Evolutionary conservation across 2,888 invertebrate species (phyloP).

Genomic region (Leptopilina drosophilae): DNA sequence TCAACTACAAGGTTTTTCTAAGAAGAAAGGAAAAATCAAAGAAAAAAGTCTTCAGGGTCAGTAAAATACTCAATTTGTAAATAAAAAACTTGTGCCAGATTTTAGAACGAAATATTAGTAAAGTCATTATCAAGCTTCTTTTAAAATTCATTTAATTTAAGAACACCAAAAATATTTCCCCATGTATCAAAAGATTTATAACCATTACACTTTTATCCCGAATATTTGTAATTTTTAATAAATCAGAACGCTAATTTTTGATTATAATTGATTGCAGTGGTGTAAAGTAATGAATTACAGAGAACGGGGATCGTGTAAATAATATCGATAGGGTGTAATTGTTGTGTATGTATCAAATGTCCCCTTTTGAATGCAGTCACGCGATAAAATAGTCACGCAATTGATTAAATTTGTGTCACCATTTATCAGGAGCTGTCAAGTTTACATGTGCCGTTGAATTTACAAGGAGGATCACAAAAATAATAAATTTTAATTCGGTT

Average conservation of each 20-base stretch:
- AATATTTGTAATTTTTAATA: no score
- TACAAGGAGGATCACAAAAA: background rate
- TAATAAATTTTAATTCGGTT: slow-evolving; percentile 10
- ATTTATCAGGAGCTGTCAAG: slow-evolving; percentile 5
- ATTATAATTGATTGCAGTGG: background rate
- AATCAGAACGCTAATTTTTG: background rate
- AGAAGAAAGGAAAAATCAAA: no score
- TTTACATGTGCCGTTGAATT: background rate
- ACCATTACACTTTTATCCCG: no score
- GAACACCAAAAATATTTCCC: no score
- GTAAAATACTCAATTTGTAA: no score
- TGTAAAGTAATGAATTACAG: slow-evolving; percentile 21
- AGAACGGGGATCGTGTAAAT: slow-evolving; percentile 15
- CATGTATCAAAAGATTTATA: no score
- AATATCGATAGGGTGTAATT: slow-evolving; percentile 1
- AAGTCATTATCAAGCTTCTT: no score
- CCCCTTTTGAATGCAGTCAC: slow-evolving; percentile 13
- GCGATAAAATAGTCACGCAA: slow-evolving; percentile 20
- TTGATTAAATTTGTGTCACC: slow-evolving; percentile 31
- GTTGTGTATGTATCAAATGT: slow-evolving; percentile 15
- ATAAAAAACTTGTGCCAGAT: no score
- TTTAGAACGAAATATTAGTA: no score
- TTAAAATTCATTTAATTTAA: no score
- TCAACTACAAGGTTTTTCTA: no score
- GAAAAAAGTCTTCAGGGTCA: no score